Percentiles rank a stretch among this genome's conserved stretches.
These are phyloP conservation scores for Pomatostomus ruficeps DNA, from an alignment of 2,113 vertebrate species.

Conservation along the genomic window DNA sequence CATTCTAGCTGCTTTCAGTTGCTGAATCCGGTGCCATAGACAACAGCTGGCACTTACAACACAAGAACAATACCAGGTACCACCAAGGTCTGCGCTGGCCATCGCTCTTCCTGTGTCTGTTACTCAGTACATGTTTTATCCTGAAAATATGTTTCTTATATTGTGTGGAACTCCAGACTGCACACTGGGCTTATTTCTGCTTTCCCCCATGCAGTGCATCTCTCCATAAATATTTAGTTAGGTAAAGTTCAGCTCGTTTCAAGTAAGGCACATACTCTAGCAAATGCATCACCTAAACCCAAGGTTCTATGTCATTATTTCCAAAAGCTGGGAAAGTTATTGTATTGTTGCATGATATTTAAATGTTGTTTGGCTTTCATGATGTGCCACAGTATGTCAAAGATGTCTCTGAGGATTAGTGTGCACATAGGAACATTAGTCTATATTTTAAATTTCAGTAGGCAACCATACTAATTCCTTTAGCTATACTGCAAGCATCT, in stretches of 20 bases:
- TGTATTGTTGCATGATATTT: not conserved
- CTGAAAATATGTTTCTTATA: not conserved
- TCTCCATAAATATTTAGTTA: not conserved
- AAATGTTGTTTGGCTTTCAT: not conserved
- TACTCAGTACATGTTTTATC: not conserved
- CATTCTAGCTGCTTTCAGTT: not conserved
- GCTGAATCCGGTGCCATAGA: not conserved
- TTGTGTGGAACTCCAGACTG: not conserved
- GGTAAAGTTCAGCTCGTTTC: not conserved
- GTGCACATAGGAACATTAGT: not conserved
- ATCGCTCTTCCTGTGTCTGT: not conserved
- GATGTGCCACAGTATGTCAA: not conserved
- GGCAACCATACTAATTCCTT: not conserved
- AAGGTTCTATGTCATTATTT: not conserved
- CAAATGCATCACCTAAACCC: not conserved
- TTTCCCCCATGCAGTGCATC: not conserved
- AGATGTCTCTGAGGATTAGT: not conserved
- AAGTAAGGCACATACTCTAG: not conserved
- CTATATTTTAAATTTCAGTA: not conserved
- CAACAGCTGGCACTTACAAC: rapidly evolving
- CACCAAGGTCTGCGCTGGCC: rapidly evolving
- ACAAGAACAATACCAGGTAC: not conserved
- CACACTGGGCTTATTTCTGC: not conserved
- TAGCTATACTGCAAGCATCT: not conserved
- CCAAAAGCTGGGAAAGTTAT: not conserved